Percentiles rank a stretch among this genome's conserved stretches.
phyloP scores from a whole-genome alignment of 2,113 vertebrate genomes.

The Chaetodon auriga region DNA sequence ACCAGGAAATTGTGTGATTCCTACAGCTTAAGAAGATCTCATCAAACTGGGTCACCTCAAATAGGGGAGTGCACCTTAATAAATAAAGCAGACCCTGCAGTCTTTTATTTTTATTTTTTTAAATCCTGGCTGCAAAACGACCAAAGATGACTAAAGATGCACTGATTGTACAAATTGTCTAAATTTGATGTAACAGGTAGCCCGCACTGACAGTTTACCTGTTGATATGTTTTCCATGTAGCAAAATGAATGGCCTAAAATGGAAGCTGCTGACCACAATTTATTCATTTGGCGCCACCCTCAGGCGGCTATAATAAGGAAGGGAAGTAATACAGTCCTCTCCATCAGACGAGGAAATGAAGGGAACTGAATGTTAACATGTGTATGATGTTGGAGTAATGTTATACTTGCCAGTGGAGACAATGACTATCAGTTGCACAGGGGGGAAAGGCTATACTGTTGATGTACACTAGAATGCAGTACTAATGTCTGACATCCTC shows the following conservation, averaged over 20 bases:
- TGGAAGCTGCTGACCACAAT: slow-evolving; percentile 65
- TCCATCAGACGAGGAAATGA: slow-evolving; percentile 35
- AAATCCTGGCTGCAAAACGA: background rate
- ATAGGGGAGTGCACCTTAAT: slow-evolving; percentile 27
- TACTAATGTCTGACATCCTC: slow-evolving; percentile 45
- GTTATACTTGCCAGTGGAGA: slow-evolving; percentile 14
- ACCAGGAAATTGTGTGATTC: slow-evolving; percentile 71
- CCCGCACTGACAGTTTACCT: slow-evolving; percentile 66
- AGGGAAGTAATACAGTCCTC: slow-evolving; percentile 1
- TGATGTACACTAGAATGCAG: slow-evolving; percentile 20
- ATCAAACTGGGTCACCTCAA: slow-evolving; percentile 75
- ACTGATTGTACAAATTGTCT: background rate
- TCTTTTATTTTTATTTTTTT: background rate
- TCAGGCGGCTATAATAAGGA: slow-evolving; percentile 75
- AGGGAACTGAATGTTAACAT: slow-evolving; percentile 23
- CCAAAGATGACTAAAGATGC: background rate
- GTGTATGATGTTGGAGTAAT: slow-evolving; percentile 21
- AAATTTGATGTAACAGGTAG: slow-evolving; percentile 73
- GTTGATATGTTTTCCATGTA: slow-evolving; percentile 78
- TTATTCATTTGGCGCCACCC: slow-evolving; percentile 87
- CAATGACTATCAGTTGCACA: slow-evolving; percentile 5
- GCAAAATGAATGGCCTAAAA: slow-evolving; percentile 71
- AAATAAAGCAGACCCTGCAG: slow-evolving; percentile 5
- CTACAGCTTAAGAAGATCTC: slow-evolving; percentile 69
- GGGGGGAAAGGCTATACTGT: background rate